These are phyloP conservation scores for Thryonomys swinderianus DNA, from an alignment of 2,113 vertebrate species.

Conservation along the genomic window DNA sequence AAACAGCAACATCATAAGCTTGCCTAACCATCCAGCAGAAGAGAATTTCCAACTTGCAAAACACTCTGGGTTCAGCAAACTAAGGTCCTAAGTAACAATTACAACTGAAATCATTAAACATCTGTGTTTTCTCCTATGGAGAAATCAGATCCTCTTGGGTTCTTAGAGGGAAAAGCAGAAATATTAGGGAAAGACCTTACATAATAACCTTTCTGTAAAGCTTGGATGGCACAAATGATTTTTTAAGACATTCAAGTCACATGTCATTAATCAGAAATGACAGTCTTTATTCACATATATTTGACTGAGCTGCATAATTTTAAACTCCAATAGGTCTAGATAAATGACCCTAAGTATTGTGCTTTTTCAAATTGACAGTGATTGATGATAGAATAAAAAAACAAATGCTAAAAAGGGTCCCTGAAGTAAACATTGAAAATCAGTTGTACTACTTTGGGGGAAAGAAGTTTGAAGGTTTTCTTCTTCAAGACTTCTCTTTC, in stretches of 20 bases:
- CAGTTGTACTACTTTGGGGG: constrained; percentile 82
- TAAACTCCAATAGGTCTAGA: constrained; percentile 94
- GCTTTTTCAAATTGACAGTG: constrained; percentile 95
- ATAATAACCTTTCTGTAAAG: constrained; percentile 90
- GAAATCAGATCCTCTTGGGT: constrained; percentile 75
- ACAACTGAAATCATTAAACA: constrained; percentile 70
- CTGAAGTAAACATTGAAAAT: constrained; percentile 91
- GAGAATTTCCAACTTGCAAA: constrained; percentile 78
- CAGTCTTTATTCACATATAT: constrained; percentile 94
- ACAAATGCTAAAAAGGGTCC: constrained; percentile 92
- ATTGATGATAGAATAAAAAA: constrained; percentile 93
- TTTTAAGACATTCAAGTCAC: constrained; percentile 87
- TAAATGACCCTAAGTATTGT: constrained; percentile 94
- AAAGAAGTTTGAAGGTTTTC: constrained; percentile 77
- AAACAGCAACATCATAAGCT: constrained; percentile 73
- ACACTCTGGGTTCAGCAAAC: constrained; percentile 64
- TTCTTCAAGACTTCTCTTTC: constrained; percentile 75
- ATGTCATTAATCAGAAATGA: constrained; percentile 95
- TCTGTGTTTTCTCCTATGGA: constrained; percentile 65
- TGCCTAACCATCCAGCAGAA: constrained; percentile 71
- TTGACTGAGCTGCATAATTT: constrained; percentile 93
- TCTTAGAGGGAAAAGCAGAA: constrained; percentile 83
- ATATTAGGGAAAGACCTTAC: constrained; percentile 85
- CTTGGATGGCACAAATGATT: constrained; percentile 87
- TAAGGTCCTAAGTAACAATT: constrained; percentile 69